Conservation (phyloP, 2,113 vertebrate genomes). For the Campylomormyrus tamandua region DNA sequence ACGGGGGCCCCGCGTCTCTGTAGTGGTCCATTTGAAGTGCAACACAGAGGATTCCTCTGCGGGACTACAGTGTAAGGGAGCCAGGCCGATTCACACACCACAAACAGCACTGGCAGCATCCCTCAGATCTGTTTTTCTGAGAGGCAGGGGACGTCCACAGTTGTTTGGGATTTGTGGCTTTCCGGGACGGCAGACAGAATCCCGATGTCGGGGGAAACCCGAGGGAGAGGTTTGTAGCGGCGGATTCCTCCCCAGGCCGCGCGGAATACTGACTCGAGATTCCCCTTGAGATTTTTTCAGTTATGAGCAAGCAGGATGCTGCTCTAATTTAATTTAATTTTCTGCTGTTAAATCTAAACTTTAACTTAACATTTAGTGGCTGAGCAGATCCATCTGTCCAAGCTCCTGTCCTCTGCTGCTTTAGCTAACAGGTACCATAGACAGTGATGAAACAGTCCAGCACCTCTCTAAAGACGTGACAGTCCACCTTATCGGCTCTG, state of each 20-base stretch:
- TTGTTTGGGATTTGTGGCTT: background rate
- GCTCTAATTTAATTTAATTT: background rate
- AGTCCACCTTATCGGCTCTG: background rate
- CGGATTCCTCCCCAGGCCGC: background rate
- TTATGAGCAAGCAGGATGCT: background rate
- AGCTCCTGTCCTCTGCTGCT: background rate
- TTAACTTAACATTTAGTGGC: background rate
- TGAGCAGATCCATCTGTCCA: background rate
- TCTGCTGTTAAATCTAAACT: background rate
- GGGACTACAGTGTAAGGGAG: background rate
- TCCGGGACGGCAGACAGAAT: background rate
- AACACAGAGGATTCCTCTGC: background rate
- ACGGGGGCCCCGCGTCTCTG: background rate
- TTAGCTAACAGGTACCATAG: background rate
- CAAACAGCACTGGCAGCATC: background rate
- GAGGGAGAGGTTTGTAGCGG: background rate
- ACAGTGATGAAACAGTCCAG: background rate
- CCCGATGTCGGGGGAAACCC: background rate
- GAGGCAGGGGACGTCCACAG: background rate
- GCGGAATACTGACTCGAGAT: background rate
- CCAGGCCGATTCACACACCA: background rate
- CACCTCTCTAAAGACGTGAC: background rate
- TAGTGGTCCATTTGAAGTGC: conserved; percentile 6
- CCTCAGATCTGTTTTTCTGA: background rate
- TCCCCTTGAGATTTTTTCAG: background rate